These are phyloP conservation scores for Ariopsis seemanni DNA, from an alignment of 2,113 vertebrate genomes.

Conservation along the genomic window DNA sequence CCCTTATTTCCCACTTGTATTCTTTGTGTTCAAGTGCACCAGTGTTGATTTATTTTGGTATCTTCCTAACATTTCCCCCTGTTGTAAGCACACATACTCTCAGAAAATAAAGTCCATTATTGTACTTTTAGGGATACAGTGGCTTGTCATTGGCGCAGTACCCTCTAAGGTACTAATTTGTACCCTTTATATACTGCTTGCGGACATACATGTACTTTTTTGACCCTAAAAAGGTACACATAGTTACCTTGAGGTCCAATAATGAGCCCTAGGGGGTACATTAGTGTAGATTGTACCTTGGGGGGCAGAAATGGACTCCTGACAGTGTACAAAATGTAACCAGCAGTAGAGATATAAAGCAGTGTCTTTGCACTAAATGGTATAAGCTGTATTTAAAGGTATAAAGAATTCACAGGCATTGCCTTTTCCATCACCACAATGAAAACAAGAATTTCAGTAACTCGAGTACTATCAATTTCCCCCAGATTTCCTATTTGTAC, in stretches of 20 bases:
- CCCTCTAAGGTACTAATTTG: too few species aligned
- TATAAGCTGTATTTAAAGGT: not conserved
- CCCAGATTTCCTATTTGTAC: not conserved
- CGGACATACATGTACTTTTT: too few species aligned
- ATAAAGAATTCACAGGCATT: not conserved
- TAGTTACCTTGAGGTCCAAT: too few species aligned
- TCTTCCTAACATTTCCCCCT: not conserved
- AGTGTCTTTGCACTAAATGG: not conserved
- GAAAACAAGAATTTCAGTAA: not conserved
- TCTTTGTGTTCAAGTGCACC: not conserved
- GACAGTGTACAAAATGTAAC: not conserved
- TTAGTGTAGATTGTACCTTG: too few species aligned
- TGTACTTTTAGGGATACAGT: too few species aligned
- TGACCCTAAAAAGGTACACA: too few species aligned
- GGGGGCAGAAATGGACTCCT: too few species aligned
- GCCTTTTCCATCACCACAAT: not conserved
- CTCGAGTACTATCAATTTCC: not conserved
- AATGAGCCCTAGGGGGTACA: too few species aligned
- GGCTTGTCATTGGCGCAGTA: too few species aligned
- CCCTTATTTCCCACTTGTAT: not conserved
- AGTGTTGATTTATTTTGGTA: not conserved
- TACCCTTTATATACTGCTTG: too few species aligned
- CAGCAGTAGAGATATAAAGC: not conserved
- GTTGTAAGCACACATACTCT: not conserved
- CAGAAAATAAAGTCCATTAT: too few species aligned